Percentiles rank a stretch among this genome's conserved stretches.
These are phyloP conservation scores for Zosterops pallidus DNA, from an alignment of 2,113 vertebrate genomes.

Conservation along the genomic window DNA sequence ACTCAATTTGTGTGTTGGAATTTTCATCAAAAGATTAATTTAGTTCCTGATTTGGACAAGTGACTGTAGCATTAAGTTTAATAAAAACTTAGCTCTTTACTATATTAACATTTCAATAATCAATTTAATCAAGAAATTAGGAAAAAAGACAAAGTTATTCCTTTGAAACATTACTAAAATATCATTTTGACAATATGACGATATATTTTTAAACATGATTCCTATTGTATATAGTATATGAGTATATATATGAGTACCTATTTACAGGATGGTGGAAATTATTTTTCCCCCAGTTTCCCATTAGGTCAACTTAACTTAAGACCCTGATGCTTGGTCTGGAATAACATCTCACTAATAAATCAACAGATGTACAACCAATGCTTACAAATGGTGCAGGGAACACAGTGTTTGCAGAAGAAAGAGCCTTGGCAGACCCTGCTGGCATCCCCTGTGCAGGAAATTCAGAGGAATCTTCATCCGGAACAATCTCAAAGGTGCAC, in stretches of 20 bases:
- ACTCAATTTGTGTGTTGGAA: neutral
- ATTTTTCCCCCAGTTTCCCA: neutral
- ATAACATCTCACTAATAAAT: neutral
- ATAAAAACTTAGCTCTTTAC: neutral
- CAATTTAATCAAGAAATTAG: neutral
- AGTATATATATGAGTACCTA: neutral
- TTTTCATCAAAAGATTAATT: neutral
- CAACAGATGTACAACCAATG: neutral
- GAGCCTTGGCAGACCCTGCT: neutral
- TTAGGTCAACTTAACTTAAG: neutral
- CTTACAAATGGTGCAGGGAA: neutral
- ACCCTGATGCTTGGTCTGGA: neutral
- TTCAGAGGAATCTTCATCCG: neutral
- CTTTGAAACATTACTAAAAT: neutral
- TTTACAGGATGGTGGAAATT: neutral
- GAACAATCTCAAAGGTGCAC: neutral
- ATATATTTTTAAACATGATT: too few species aligned
- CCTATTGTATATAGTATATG: too few species aligned
- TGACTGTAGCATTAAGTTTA: neutral
- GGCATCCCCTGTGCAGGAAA: neutral
- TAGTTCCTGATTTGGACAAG: neutral
- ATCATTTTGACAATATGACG: fast-evolving
- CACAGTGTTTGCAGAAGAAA: neutral
- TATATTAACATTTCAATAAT: neutral
- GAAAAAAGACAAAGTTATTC: neutral